phyloP scores from a whole-genome alignment of 2,888 invertebrate species.

The Acronicta alni region DNA sequence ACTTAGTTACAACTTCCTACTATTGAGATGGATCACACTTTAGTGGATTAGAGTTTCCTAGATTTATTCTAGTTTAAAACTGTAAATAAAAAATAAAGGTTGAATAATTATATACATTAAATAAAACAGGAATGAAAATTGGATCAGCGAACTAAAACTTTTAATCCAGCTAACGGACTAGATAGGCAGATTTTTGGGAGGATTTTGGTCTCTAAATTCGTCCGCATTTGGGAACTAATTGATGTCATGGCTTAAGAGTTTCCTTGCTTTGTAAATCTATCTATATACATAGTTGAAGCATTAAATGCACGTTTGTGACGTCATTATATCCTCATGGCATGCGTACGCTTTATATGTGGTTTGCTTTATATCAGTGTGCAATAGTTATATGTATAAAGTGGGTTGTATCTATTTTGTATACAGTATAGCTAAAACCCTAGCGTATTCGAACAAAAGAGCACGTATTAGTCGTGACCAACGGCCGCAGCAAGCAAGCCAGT shows the following conservation, averaged over 20 bases:
- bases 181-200: constrained; percentile 20
- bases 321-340: neutral
- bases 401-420: no score
- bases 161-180: constrained; percentile 33
- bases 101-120: constrained; percentile 17
- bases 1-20: constrained; percentile 4
- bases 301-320: neutral
- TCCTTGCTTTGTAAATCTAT: neutral
- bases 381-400: no score
- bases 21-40: constrained; percentile 8
- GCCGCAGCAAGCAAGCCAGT: constrained; percentile 1
- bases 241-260: neutral
- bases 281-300: no score
- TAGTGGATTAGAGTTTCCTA: constrained; percentile 3
- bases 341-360: no score
- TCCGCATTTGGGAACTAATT: constrained; percentile 21
- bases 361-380: no score
- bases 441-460: constrained; percentile 4
- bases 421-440: neutral
- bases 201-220: constrained; percentile 36
- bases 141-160: constrained; percentile 32
- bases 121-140: constrained; percentile 37
- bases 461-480: constrained; percentile 2
- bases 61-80: constrained; percentile 18
- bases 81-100: constrained; percentile 20